Conservation (phyloP, 2,113 vertebrate genomes). For the Macquaria ambigua region DNA sequence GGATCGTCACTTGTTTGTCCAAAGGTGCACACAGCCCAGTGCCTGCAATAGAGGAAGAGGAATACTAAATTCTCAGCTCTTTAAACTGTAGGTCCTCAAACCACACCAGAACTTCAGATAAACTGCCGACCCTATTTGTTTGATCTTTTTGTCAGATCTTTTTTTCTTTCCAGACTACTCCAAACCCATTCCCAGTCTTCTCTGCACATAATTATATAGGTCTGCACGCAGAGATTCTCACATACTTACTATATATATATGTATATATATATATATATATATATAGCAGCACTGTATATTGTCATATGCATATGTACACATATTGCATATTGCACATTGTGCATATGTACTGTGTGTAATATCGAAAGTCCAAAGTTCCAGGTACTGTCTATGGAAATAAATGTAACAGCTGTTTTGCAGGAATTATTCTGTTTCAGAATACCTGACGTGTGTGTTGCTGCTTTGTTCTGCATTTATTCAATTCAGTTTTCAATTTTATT, state of each 20-base stretch:
- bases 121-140: background rate
- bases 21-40: background rate
- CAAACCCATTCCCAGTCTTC: background rate
- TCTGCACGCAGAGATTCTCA: background rate
- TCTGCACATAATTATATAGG: background rate
- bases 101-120: background rate
- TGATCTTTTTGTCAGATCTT: background rate
- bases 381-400: too few relatives aligned
- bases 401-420: too few relatives aligned
- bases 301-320: too few relatives aligned
- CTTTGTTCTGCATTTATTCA: too few relatives aligned
- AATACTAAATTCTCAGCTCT: background rate
- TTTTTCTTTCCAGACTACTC: background rate
- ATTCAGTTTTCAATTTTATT: too few relatives aligned
- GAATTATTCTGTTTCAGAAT: too few relatives aligned
- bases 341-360: too few relatives aligned
- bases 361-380: too few relatives aligned
- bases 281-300: too few relatives aligned
- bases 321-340: too few relatives aligned
- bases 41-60: conserved; percentile 38
- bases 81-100: background rate
- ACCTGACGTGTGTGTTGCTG: too few relatives aligned
- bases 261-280: too few relatives aligned
- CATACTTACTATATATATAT: background rate
- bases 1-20: background rate